Evolutionary conservation across 2,888 invertebrate species (phyloP).

Genomic region (Erpobdella octoculata): DNA sequence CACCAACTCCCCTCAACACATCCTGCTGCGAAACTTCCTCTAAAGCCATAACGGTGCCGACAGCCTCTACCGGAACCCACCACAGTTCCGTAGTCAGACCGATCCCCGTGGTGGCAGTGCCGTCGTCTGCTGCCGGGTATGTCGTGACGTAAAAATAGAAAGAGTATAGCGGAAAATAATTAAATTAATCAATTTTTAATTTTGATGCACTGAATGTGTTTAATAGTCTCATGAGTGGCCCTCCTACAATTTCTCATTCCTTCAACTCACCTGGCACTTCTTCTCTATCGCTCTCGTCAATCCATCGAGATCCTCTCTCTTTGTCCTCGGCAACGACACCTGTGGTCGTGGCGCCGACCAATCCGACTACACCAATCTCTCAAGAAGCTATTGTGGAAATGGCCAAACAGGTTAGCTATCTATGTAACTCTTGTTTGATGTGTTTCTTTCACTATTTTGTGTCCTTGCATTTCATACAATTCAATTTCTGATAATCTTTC

Average conservation of each 20-base stretch:
- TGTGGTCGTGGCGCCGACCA: background rate
- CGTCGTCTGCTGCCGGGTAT: slow-evolving; percentile 6
- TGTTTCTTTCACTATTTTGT: too few species aligned
- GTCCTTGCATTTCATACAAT: too few species aligned
- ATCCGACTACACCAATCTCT: background rate
- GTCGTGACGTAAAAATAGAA: background rate
- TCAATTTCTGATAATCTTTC: too few species aligned
- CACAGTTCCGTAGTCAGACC: background rate
- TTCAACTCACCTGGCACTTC: background rate
- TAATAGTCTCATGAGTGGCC: background rate
- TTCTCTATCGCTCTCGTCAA: too few species aligned
- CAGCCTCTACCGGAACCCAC: background rate
- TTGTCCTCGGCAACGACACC: background rate
- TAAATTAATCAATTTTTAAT: background rate
- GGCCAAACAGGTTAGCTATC: slow-evolving; percentile 17
- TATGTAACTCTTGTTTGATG: background rate
- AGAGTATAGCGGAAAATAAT: background rate
- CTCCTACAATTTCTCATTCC: background rate
- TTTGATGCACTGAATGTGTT: background rate
- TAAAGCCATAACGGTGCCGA: background rate
- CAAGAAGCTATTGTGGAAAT: slow-evolving; percentile 20
- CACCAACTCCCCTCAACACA: slow-evolving; percentile 27
- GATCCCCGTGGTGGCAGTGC: background rate
- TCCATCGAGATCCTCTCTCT: too few species aligned
- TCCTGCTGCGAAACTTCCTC: background rate